Conservation (phyloP, 2,888 invertebrate species). For the Drosophila monieri region DNA sequence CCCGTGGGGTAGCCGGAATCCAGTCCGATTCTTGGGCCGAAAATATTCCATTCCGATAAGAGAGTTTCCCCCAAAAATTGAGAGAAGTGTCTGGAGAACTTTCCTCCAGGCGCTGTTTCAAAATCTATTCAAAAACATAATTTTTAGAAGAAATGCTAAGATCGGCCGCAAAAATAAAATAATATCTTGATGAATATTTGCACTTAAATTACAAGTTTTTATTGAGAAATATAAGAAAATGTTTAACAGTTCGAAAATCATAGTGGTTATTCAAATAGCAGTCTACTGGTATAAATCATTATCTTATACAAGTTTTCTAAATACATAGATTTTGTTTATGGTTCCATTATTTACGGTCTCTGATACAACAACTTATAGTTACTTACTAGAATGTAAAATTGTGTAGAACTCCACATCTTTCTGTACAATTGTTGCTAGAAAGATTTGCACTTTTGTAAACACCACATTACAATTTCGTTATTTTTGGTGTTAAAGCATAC, state of each 20-base stretch:
- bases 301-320: conserved; percentile 3
- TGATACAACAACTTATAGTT: conserved; percentile 3
- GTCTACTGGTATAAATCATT: conserved; percentile 4
- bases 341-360: conserved; percentile 3
- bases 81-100: conserved; percentile 15
- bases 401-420: not conserved
- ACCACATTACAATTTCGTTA: conserved; percentile 5
- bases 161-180: not conserved
- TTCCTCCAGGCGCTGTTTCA: conserved; percentile 12
- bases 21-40: conserved; percentile 7
- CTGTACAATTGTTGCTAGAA: conserved; percentile 1
- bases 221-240: conserved; percentile 4
- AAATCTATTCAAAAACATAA: not conserved
- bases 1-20: conserved; percentile 26
- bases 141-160: too few species aligned
- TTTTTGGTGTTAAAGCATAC: conserved; percentile 61
- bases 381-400: conserved; percentile 4
- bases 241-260: conserved; percentile 5
- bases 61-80: conserved; percentile 12
- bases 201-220: conserved; percentile 6
- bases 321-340: not conserved
- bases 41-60: conserved; percentile 44
- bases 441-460: conserved; percentile 25
- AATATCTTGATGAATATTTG: not conserved
- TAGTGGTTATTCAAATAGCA: conserved; percentile 6